Conservation (phyloP, 1,140 invertebrate species). For the Cataglyphis hispanica region DNA sequence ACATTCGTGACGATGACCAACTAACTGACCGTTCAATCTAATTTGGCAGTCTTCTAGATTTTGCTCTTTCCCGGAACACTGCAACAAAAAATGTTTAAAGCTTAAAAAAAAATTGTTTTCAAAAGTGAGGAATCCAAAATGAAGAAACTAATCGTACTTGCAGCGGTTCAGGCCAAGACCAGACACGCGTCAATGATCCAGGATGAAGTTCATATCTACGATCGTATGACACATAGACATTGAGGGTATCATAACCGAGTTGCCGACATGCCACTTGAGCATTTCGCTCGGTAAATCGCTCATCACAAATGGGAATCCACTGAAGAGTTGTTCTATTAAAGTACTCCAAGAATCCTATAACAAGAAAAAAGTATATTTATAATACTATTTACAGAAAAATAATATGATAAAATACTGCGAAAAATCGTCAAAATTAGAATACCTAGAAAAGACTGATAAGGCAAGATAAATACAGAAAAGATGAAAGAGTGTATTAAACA, state of each 20-base stretch:
- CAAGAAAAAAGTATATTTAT: constrained; percentile 31
- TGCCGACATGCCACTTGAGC: constrained; percentile 98
- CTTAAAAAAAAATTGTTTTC: background rate
- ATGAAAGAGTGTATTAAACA: background rate
- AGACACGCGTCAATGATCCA: constrained; percentile 93
- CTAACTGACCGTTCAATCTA: constrained; percentile 95
- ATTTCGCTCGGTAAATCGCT: constrained; percentile 97
- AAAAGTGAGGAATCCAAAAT: background rate
- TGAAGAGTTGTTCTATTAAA: constrained; percentile 98
- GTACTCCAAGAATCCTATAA: constrained; percentile 93
- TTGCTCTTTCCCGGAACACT: constrained; percentile 94
- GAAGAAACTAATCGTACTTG: constrained; percentile 85
- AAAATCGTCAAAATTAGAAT: constrained; percentile 20
- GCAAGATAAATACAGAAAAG: no score
- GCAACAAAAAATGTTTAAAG: constrained; percentile 65
- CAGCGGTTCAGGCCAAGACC: constrained; percentile 98
- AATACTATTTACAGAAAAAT: background rate
- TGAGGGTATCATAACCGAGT: constrained; percentile 95
- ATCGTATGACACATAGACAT: constrained; percentile 94
- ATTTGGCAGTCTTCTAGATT: constrained; percentile 95
- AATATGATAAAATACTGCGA: background rate
- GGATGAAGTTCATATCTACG: constrained; percentile 94
- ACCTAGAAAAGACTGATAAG: background rate
- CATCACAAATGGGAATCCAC: constrained; percentile 99
- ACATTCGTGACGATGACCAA: constrained; percentile 94